Evolutionary conservation across 2,113 vertebrate species (phyloP), one percentile per base, ranked within the genome.

Genomic region (Aramus guarauna): DNA sequence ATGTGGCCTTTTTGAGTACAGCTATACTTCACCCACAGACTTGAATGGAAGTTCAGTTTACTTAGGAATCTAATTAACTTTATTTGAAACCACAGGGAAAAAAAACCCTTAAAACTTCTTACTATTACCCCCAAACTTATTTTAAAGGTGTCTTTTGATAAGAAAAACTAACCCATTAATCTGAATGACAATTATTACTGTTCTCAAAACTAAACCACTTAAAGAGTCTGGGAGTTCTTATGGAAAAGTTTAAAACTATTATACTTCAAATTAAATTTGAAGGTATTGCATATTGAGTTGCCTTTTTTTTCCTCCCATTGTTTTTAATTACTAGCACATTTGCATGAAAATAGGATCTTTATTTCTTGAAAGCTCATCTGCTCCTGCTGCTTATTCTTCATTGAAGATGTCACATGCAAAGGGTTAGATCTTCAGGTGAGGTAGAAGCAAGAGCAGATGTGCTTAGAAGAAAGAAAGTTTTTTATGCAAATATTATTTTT

Each of bases 291-390:
- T 87, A 97, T 85, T 95, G 74, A 96, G 78, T 75, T 97, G 71
- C 90, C 45, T 93, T 96, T 93, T 93, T 91, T 91, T 92, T 55
- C 18, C 72, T 94, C n/a, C 64, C 76, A 92, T 94, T 9, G 9
- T 90, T 97, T 97, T 97, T 97, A 97, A 97, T 97, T 97, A 97
- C 93, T 93, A 55, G 76, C 66, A 66, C 36, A 96, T 97, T 97
- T 97, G 90, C 96, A 97, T 97, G 86, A 97, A 96, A 97, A 97
- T 96, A 79, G 89, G 56, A 88, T 95, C 92, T 94, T 96, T 96
- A 93, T 89, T 93, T 97, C 95, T 96, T 97, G 88, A 96, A 96
- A 94, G 94, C 94, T 96, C 95, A 96, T 97, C 97, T 96, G 85
- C 79, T 95, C 86, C 96, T 85, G 85, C 94, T 97, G 94, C 88